Conservation (phyloP, 2,113 vertebrate species). For the Scatophagus argus region DNA sequence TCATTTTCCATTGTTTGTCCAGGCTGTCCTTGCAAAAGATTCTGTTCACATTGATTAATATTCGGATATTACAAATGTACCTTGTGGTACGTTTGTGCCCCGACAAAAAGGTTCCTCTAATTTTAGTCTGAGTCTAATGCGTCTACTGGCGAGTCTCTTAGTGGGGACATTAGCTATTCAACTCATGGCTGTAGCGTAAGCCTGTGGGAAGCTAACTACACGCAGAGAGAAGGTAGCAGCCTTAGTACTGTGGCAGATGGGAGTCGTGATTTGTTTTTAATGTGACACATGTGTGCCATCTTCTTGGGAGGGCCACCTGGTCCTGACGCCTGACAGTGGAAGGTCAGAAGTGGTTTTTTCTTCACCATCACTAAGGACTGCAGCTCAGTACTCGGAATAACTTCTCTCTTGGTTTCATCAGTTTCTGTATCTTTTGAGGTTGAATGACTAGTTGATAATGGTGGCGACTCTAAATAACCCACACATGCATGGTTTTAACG, state of each 20-base stretch:
- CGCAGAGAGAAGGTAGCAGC: slow-evolving; percentile 49
- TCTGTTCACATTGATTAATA: no score
- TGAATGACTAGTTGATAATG: background rate
- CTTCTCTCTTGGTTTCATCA: background rate
- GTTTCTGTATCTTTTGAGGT: slow-evolving; percentile 14
- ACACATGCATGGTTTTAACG: background rate
- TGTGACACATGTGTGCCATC: slow-evolving; percentile 51
- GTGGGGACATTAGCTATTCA: slow-evolving; percentile 60
- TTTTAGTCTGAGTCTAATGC: slow-evolving; percentile 50
- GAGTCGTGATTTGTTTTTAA: slow-evolving; percentile 79
- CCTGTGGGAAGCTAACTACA: slow-evolving; percentile 58
- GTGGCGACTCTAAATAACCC: background rate
- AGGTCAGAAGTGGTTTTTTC: slow-evolving; percentile 53
- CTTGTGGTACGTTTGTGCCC: no score
- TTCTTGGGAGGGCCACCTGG: slow-evolving; percentile 56
- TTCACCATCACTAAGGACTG: slow-evolving; percentile 12
- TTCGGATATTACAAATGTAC: no score
- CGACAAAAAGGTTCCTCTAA: slow-evolving; percentile 21
- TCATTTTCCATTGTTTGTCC: background rate
- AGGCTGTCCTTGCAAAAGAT: no score
- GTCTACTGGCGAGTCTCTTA: slow-evolving; percentile 43
- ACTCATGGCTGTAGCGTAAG: slow-evolving; percentile 46
- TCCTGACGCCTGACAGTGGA: slow-evolving; percentile 51
- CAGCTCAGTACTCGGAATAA: background rate
- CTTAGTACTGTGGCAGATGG: slow-evolving; percentile 64